Percentiles rank a stretch among this genome's conserved stretches.
Conservation (phyloP, 2,113 vertebrate species). For the Pontoporia blainvillei region DNA sequence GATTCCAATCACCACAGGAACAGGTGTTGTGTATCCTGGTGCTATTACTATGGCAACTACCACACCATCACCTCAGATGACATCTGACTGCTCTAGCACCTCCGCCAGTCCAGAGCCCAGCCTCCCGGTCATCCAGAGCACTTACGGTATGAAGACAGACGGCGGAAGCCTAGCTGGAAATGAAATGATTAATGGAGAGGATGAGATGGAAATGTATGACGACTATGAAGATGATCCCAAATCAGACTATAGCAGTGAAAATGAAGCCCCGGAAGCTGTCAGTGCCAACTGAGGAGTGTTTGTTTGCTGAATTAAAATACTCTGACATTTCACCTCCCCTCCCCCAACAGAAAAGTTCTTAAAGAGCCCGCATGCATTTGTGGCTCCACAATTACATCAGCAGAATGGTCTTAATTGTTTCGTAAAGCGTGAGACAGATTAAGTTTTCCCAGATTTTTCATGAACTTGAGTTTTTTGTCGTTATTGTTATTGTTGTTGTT, state of each 20-base stretch:
- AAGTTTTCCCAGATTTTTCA: constrained; percentile 90
- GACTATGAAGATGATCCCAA: constrained; percentile 99
- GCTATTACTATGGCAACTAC: constrained; percentile 96
- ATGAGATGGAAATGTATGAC: constrained; percentile 99
- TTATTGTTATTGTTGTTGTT: constrained; percentile 72
- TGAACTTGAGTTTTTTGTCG: constrained; percentile 83
- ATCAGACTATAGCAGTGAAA: constrained; percentile 99
- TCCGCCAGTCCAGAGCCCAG: constrained; percentile 97
- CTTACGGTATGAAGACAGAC: constrained; percentile 97
- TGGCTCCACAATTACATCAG: constrained; percentile 95
- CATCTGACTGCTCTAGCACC: constrained; percentile 98
- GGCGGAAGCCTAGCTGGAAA: constrained; percentile 87
- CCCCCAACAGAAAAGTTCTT: constrained; percentile 86
- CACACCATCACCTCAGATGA: constrained; percentile 98
- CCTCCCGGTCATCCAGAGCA: constrained; percentile 98
- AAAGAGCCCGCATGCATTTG: constrained; percentile 96
- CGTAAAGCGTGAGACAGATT: constrained; percentile 96
- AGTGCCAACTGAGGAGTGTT: constrained; percentile 93
- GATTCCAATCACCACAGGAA: constrained; percentile 96
- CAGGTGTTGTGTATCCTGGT: constrained; percentile 96
- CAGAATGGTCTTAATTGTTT: constrained; percentile 99
- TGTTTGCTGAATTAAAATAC: constrained; percentile 82
- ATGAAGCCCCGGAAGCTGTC: constrained; percentile 95
- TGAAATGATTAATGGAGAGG: constrained; percentile 92
- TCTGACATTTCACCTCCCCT: constrained; percentile 80